These are phyloP conservation scores for Cossypha niveicapilla DNA, from an alignment of 2,797 vertebrate species.

Conservation along the genomic window DNA sequence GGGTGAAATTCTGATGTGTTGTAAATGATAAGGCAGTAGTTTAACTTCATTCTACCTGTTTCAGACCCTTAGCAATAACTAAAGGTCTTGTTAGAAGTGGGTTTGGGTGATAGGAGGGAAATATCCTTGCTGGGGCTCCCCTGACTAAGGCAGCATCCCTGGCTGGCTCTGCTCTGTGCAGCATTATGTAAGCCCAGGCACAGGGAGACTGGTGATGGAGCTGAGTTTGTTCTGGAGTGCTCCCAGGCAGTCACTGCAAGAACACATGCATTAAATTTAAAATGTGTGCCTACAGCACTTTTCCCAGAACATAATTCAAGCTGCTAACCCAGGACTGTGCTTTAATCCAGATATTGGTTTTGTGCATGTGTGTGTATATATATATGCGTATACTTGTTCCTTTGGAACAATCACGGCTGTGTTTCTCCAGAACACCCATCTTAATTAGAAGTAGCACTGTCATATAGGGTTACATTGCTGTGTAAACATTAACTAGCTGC, in stretches of 20 bases:
- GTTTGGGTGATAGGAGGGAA: background rate
- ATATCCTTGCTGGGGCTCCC: background rate
- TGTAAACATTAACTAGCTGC: conserved; percentile 36
- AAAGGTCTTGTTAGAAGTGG: rapidly evolving
- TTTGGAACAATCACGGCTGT: background rate
- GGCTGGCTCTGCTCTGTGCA: background rate
- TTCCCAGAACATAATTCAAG: background rate
- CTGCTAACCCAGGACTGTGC: rapidly evolving
- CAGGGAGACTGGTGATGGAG: background rate
- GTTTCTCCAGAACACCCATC: background rate
- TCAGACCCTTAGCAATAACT: rapidly evolving
- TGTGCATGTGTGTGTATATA: rapidly evolving
- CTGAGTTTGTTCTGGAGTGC: background rate
- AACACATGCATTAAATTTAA: background rate
- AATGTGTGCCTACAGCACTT: background rate
- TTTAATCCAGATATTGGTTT: background rate
- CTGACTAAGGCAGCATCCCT: background rate
- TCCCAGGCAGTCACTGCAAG: background rate
- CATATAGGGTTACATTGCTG: background rate
- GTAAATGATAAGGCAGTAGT: background rate
- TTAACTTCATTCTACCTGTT: rapidly evolving
- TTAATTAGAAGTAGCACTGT: background rate
- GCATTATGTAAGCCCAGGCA: conserved; percentile 40
- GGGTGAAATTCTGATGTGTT: background rate
- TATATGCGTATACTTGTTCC: rapidly evolving